Evolutionary conservation across 2,797 vertebrate genomes (phyloP), one percentile per base, ranked within the genome.

Genomic region (Mus spretus): DNA sequence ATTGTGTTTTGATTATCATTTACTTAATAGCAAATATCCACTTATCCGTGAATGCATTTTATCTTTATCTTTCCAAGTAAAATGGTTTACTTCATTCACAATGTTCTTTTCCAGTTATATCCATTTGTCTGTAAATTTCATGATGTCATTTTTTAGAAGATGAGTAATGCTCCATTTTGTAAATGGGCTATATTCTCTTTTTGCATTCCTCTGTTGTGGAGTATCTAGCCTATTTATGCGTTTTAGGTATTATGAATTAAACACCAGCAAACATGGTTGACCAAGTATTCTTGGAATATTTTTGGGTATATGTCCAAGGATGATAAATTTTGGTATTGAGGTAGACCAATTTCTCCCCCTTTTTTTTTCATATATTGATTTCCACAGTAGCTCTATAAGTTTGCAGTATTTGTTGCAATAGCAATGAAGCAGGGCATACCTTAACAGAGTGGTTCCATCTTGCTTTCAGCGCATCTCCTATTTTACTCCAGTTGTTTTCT

Each of bases 401-500:
- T 40, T 37, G 0, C 80, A 59, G 50, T 79, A 31, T 50, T 31
- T 4, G 11, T 31, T 65, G 63, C 63, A 20, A 50, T 31, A 55
- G 50, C 19, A 80, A n/a, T 80, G 31, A 17, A 80, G 8, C 15
- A 26, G 44, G 28, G 75, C n/a, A 81, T 55, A 20, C 19, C 53
- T 92, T 78, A 83, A 87, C 11, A 74, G 53, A 84, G 84, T 84
- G n/a, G 50, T 19, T 93, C 55, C 20, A 85, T 79, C 47, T 95
- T 83, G 57, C 44, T 96, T 91, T 81, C 20, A 67, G 12, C 1
- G 11, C 17, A 84, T 63, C 44, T 44, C 81, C 47, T 34, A 44
- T 82, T 89, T 95, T 83, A 83, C 63, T 92, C 15, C 84, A 61
- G 10, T 61, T 88, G 31, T 89, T 94, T 93, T 79, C 26, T n/a